These are phyloP conservation scores for Alca torda DNA, from an alignment of 2,797 vertebrate species.

Conservation along the genomic window DNA sequence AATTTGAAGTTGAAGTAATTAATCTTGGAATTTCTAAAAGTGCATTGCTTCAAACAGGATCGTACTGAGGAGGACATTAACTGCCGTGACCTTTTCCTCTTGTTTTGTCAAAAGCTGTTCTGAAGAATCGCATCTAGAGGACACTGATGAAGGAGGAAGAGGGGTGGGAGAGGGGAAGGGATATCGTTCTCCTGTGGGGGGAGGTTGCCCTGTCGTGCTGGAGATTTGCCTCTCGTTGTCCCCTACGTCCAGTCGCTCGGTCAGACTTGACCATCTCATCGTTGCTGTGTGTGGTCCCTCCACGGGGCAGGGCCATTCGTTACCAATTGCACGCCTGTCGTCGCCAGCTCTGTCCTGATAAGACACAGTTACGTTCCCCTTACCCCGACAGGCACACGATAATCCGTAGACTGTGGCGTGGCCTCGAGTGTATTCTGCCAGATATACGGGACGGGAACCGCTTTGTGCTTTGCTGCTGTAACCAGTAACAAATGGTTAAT, in stretches of 20 bases:
- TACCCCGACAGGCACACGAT: not conserved
- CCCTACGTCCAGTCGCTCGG: not conserved
- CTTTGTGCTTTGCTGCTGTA: not conserved
- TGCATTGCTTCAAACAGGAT: conserved; percentile 45
- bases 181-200: not conserved
- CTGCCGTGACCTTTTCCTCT: conserved; percentile 67
- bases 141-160: conserved; percentile 35
- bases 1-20: conserved; percentile 27
- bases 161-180: not conserved
- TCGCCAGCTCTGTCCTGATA: not conserved
- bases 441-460: not conserved
- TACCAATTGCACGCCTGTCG: not conserved
- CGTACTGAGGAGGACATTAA: conserved; percentile 3
- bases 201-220: not conserved
- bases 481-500: not conserved
- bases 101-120: conserved; percentile 48
- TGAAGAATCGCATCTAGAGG: conserved; percentile 25
- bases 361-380: not conserved
- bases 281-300: not conserved
- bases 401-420: not conserved
- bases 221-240: not conserved
- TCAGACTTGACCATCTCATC: not conserved
- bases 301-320: not conserved
- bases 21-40: conserved; percentile 45
- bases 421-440: not conserved